These are phyloP conservation scores for Saguinus midas DNA, from an alignment of 2,113 vertebrate species.

Conservation along the genomic window DNA sequence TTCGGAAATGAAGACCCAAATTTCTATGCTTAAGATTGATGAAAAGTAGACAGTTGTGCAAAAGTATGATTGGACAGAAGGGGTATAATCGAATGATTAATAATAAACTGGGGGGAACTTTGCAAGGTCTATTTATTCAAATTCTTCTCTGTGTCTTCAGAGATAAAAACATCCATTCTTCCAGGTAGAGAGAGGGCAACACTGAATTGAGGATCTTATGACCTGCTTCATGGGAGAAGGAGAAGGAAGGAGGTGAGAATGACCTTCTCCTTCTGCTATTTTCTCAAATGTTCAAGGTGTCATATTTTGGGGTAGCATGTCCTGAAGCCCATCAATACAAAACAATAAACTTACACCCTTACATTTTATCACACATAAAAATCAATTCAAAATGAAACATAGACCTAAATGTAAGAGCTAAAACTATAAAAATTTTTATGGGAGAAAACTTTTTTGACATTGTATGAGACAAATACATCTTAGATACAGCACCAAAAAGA, in stretches of 20 bases:
- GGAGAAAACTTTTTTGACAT: slow-evolving; percentile 10
- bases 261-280: neutral
- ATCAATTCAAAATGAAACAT: neutral
- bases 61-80: neutral
- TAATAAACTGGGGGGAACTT: neutral
- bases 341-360: neutral
- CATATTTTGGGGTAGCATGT: neutral
- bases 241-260: too few species aligned
- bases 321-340: neutral
- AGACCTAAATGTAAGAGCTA: neutral
- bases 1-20: neutral
- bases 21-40: neutral
- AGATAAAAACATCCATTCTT: neutral
- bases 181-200: neutral
- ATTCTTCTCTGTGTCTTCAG: neutral
- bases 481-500: neutral
- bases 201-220: neutral
- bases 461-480: neutral
- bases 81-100: too few species aligned
- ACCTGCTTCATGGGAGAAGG: neutral
- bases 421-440: neutral
- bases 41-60: neutral
- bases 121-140: neutral
- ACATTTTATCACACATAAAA: neutral
- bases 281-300: neutral